phyloP scores from a whole-genome alignment of 2,113 vertebrate species.

The Hiodon alosoides region DNA sequence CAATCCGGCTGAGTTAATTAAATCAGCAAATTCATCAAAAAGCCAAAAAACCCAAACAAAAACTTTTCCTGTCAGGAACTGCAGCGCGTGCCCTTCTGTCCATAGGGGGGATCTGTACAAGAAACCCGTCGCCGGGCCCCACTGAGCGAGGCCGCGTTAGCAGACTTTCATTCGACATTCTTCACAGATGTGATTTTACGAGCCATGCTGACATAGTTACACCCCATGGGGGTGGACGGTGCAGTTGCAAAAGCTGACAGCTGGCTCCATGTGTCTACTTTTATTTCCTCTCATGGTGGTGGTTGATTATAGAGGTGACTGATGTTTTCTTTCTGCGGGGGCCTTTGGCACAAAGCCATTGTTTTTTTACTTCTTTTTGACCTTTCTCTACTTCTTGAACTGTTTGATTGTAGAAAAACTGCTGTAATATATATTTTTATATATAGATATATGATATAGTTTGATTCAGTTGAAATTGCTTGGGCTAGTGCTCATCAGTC shows the following conservation, averaged over 20 bases:
- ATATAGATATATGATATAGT: constrained; percentile 2
- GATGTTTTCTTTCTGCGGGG: constrained; percentile 10
- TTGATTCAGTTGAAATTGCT: background rate
- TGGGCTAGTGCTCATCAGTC: background rate
- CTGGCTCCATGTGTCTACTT: constrained; percentile 11
- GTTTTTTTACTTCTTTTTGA: constrained; percentile 7
- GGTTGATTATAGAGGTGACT: constrained; percentile 33
- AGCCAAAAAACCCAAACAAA: no score
- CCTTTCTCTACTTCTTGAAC: constrained; percentile 13
- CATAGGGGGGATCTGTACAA: background rate
- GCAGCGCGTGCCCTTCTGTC: background rate
- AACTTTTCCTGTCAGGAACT: constrained; percentile 7
- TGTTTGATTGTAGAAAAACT: background rate
- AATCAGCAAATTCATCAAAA: no score
- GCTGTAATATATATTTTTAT: background rate
- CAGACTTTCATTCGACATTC: background rate
- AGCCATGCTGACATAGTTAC: background rate
- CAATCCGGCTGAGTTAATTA: no score
- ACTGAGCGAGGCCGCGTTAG: background rate
- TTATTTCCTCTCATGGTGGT: background rate
- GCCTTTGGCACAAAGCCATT: background rate
- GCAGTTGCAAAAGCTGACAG: constrained; percentile 23
- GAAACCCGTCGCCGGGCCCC: background rate
- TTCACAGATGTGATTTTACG: constrained; percentile 20
- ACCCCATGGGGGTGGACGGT: background rate